Percentiles rank a stretch among this genome's conserved stretches.
Conservation (phyloP, 2,888 invertebrate species). For the Timema cristinae region DNA sequence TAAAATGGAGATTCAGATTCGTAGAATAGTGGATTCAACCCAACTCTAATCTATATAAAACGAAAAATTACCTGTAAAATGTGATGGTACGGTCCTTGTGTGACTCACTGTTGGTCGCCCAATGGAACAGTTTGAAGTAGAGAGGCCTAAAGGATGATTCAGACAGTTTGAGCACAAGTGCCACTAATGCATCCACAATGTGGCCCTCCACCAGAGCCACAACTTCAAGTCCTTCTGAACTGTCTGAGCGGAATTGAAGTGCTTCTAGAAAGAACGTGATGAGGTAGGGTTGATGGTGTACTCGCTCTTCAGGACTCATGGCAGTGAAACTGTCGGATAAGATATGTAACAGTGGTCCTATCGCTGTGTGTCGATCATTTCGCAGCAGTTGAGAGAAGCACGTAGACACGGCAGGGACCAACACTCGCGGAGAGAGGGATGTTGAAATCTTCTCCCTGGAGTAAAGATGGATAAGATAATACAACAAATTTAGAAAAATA, state of each 20-base stretch:
- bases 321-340: slow-evolving; percentile 67
- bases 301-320: slow-evolving; percentile 61
- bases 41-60: background rate
- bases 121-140: slow-evolving; percentile 81
- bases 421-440: slow-evolving; percentile 66
- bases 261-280: slow-evolving; percentile 67
- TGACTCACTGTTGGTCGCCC: slow-evolving; percentile 61
- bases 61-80: slow-evolving; percentile 63
- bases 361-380: slow-evolving; percentile 56
- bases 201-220: slow-evolving; percentile 65
- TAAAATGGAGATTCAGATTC: no score
- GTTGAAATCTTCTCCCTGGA: slow-evolving; percentile 63
- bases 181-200: slow-evolving; percentile 72
- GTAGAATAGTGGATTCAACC: no score
- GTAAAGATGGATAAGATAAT: slow-evolving; percentile 36
- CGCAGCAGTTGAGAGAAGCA: slow-evolving; percentile 59
- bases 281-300: slow-evolving; percentile 61
- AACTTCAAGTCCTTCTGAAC: slow-evolving; percentile 44
- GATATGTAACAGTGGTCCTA: slow-evolving; percentile 70
- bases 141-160: slow-evolving; percentile 86
- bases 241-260: slow-evolving; percentile 62
- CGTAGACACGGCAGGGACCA: slow-evolving; percentile 68
- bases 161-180: slow-evolving; percentile 79
- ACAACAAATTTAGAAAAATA: no score
- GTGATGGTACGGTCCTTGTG: slow-evolving; percentile 68